phyloP scores from a whole-genome alignment of 37 sponge, comb jelly and placozoan genomes.

The Eunapius fragilis region DNA sequence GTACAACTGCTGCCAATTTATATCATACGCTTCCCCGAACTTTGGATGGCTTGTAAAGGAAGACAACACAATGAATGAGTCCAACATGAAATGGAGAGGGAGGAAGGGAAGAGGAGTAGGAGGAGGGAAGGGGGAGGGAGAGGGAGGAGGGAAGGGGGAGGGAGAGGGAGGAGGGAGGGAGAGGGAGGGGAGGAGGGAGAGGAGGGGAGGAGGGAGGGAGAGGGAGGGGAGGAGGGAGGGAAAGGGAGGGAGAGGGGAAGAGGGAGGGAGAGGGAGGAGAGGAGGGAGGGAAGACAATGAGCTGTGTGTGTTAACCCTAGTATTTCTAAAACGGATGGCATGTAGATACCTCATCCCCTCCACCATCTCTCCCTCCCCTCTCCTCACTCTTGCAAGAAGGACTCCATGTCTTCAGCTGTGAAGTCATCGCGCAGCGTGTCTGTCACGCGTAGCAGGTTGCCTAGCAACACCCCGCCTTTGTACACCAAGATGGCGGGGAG shows the following conservation, averaged over 20 bases:
- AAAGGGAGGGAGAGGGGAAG: slow-evolving; percentile 20
- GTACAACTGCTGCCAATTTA: too few relatives aligned
- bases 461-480: slow-evolving; percentile 60
- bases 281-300: slow-evolving; percentile 20
- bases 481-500: slow-evolving; percentile 87
- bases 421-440: slow-evolving; percentile 67
- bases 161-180: neutral
- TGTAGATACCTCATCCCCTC: neutral
- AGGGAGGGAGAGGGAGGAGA: slow-evolving; percentile 7
- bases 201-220: slow-evolving; percentile 21
- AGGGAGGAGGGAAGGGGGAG: slow-evolving; percentile 7
- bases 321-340: too few relatives aligned
- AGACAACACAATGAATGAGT: too few relatives aligned
- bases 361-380: neutral
- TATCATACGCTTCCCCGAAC: too few relatives aligned
- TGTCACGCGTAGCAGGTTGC: slow-evolving; percentile 78
- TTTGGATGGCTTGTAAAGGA: too few relatives aligned
- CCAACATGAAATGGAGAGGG: slow-evolving; percentile 6
- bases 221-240: slow-evolving; percentile 14
- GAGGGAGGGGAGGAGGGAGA: slow-evolving; percentile 6
- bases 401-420: slow-evolving; percentile 63
- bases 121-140: slow-evolving; percentile 19
- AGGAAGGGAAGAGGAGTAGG: slow-evolving; percentile 19
- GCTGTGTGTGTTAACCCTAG: too few relatives aligned
- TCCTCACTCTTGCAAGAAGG: slow-evolving; percentile 79